Evolutionary conservation across 2,888 invertebrate genomes (phyloP).

Genomic region (Timandra comae): DNA sequence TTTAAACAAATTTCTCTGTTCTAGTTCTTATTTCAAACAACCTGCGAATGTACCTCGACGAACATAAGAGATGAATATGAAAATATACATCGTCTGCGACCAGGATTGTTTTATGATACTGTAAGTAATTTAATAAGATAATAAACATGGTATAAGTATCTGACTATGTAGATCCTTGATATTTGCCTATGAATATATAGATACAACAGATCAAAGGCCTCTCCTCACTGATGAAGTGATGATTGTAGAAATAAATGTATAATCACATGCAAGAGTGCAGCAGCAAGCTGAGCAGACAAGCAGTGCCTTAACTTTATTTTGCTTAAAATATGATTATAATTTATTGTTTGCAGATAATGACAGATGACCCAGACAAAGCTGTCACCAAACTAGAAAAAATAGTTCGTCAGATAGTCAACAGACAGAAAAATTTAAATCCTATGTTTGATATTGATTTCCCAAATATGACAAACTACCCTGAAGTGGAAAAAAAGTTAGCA

Average conservation of each 20-base stretch:
- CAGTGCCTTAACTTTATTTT: no score
- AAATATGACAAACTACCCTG: constrained; percentile 36
- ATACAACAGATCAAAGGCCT: no score
- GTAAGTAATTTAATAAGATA: constrained; percentile 44
- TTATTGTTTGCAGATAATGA: constrained; percentile 50
- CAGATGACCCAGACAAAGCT: constrained; percentile 51
- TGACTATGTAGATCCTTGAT: no score
- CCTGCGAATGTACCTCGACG: constrained; percentile 31
- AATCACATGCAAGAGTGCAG: no score
- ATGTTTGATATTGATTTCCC: constrained; percentile 61
- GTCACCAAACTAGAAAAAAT: constrained; percentile 49
- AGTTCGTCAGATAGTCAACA: constrained; percentile 44
- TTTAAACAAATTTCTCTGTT: neutral
- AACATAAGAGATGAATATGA: constrained; percentile 53
- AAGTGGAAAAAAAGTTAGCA: constrained; percentile 36
- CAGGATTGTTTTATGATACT: constrained; percentile 61
- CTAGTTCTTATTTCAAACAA: constrained; percentile 24
- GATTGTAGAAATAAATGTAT: no score
- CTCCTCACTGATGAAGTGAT: no score
- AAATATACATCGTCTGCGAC: constrained; percentile 44
- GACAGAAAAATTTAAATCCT: constrained; percentile 43
- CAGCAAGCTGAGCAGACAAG: no score
- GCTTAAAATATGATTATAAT: no score
- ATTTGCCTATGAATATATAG: no score
- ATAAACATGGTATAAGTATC: no score